A percentile compares a stretch with the other conserved stretches of the same genome.
These are phyloP conservation scores for Dromaius novaehollandiae DNA, from an alignment of 2,113 vertebrate species.

Conservation along the genomic window DNA sequence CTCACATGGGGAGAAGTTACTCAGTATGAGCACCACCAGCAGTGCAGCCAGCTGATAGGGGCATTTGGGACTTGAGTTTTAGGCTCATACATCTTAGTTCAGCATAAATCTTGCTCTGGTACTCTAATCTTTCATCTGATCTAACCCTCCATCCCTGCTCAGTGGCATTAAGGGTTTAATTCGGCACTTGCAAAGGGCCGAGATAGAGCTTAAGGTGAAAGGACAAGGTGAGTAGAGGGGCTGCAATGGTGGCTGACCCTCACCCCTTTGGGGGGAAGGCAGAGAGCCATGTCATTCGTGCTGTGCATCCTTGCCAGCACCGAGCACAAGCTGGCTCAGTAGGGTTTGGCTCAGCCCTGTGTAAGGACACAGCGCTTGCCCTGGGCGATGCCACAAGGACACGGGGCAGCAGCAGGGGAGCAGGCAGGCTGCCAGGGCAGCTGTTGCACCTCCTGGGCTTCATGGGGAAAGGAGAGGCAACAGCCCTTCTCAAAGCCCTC, in stretches of 20 bases:
- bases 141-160: not conserved
- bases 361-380: not conserved
- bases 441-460: not conserved
- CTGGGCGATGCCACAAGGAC: not conserved
- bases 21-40: not conserved
- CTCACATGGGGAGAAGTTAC: not conserved
- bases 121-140: constrained; percentile 9
- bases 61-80: not conserved
- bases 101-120: not conserved
- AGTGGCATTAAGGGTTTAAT: not conserved
- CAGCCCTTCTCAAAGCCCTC: not conserved
- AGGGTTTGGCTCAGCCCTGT: not conserved
- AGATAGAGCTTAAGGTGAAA: constrained; percentile 7
- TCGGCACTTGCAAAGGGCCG: not conserved
- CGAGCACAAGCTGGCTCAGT: rapidly evolving
- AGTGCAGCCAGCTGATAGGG: not conserved
- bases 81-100: not conserved
- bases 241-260: not conserved
- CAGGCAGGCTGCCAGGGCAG: not conserved
- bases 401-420: not conserved
- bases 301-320: not conserved
- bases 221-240: not conserved
- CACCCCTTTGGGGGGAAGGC: not conserved
- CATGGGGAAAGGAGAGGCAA: not conserved
- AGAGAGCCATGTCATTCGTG: not conserved